These are phyloP conservation scores for Chondrosia reniformis DNA, from an alignment of 37 sponge, comb jelly and placozoan genomes.

Conservation along the genomic window DNA sequence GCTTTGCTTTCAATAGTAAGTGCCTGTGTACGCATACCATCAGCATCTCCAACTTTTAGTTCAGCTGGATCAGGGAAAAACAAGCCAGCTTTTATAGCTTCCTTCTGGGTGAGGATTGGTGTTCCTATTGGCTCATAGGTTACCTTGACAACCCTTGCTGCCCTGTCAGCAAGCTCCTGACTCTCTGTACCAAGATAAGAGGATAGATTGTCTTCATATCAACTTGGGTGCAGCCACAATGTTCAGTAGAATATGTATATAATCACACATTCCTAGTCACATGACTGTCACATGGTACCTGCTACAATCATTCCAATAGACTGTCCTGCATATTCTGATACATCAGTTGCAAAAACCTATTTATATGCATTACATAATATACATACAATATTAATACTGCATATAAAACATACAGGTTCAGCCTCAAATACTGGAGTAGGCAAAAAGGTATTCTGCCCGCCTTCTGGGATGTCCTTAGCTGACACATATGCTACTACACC, in stretches of 20 bases:
- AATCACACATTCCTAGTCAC: not conserved
- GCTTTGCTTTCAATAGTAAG: not conserved
- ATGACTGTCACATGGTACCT: constrained; percentile 28
- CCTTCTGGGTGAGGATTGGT: constrained; percentile 59
- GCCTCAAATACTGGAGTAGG: not conserved
- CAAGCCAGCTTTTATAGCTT: constrained; percentile 44
- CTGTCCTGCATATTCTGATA: constrained; percentile 68
- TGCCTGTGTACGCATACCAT: constrained; percentile 30
- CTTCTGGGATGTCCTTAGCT: constrained; percentile 59
- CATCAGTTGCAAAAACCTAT: constrained; percentile 49
- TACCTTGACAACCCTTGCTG: constrained; percentile 53
- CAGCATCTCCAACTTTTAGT: constrained; percentile 51
- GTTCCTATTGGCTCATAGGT: constrained; percentile 40
- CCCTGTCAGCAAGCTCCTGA: constrained; percentile 53
- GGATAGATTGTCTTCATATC: not conserved
- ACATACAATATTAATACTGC: not conserved
- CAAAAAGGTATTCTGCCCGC: constrained; percentile 32
- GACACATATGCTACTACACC: constrained; percentile 60
- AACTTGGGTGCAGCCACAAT: not conserved
- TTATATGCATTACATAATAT: not conserved
- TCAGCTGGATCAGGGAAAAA: constrained; percentile 19
- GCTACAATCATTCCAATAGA: constrained; percentile 72
- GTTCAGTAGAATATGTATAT: not conserved
- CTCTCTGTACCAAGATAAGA: constrained; percentile 35
- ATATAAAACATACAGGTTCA: not conserved